Conservation (phyloP, 2,113 vertebrate species). For the Guaruba guarouba region DNA sequence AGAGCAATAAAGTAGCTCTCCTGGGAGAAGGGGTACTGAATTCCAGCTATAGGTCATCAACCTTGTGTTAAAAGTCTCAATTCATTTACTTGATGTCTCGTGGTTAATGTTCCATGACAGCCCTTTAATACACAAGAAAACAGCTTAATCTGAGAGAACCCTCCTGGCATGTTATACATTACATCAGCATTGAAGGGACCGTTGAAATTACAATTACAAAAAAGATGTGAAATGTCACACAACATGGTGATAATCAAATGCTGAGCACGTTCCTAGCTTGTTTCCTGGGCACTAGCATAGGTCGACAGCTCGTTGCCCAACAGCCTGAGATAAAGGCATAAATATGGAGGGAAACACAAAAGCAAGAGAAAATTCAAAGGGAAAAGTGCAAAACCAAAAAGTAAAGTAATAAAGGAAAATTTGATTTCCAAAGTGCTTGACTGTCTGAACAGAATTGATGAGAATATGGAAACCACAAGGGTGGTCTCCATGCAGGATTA, state of each 20-base stretch:
- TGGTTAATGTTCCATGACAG: not conserved
- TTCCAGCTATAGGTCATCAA: slow-evolving; percentile 37
- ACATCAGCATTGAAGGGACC: not conserved
- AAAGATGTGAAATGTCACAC: not conserved
- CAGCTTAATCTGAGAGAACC: not conserved
- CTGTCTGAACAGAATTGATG: not conserved
- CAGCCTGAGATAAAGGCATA: not conserved
- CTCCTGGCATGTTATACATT: slow-evolving; percentile 6
- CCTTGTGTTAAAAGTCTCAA: slow-evolving; percentile 27
- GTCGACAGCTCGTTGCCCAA: not conserved
- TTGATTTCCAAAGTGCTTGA: not conserved
- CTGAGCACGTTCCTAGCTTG: not conserved
- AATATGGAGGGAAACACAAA: not conserved
- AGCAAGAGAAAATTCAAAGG: not conserved
- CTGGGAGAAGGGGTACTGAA: not conserved
- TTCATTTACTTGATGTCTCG: not conserved
- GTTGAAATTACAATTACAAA: slow-evolving; percentile 5
- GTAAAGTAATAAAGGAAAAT: not conserved
- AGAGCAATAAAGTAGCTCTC: not conserved
- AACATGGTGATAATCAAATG: not conserved
- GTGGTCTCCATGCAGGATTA: not conserved
- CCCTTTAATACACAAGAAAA: slow-evolving; percentile 41
- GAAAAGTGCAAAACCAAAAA: not conserved
- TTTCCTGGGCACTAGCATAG: not conserved
- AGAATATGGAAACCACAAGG: not conserved